Percentiles rank a stretch among this genome's conserved stretches.
These are phyloP conservation scores for Phrynosoma platyrhinos DNA, from an alignment of 2,113 vertebrate species.

Conservation along the genomic window DNA sequence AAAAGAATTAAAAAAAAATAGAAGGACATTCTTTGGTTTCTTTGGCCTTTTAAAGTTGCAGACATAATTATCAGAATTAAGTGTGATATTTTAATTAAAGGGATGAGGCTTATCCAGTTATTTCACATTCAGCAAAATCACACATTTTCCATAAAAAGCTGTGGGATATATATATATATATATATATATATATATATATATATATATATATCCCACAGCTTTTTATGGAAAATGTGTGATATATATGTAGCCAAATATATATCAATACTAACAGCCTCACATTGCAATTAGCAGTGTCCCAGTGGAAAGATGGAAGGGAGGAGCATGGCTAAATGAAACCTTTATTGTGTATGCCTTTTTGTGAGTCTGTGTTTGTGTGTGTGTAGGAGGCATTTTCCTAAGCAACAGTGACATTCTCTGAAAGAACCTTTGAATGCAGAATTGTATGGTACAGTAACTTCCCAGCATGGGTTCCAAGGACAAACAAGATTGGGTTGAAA, in stretches of 20 bases:
- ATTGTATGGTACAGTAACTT: not conserved
- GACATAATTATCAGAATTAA: not conserved
- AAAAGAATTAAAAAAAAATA: not conserved
- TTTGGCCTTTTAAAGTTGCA: not conserved
- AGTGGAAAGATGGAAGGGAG: not conserved
- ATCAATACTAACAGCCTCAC: not conserved
- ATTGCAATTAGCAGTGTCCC: not conserved
- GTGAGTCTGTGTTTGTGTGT: not conserved
- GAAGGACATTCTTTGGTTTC: not conserved
- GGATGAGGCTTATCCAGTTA: not conserved
- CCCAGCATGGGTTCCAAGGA: slow-evolving; percentile 24
- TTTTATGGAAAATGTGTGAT: too few species aligned
- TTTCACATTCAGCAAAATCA: not conserved
- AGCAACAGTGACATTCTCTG: not conserved
- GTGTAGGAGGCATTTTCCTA: not conserved
- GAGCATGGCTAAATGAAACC: slow-evolving; percentile 4
- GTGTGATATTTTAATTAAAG: slow-evolving; percentile 15
- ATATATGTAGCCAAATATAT: too few species aligned
- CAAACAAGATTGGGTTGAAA: not conserved
- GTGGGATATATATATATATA: not conserved
- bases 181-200: too few species aligned
- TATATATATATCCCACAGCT: too few species aligned
- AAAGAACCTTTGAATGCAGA: not conserved
- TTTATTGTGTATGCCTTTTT: slow-evolving; percentile 10
- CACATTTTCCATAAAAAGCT: not conserved